These are phyloP conservation scores for Myxocyprinus asiaticus DNA, from an alignment of 2,113 vertebrate species.

Conservation along the genomic window DNA sequence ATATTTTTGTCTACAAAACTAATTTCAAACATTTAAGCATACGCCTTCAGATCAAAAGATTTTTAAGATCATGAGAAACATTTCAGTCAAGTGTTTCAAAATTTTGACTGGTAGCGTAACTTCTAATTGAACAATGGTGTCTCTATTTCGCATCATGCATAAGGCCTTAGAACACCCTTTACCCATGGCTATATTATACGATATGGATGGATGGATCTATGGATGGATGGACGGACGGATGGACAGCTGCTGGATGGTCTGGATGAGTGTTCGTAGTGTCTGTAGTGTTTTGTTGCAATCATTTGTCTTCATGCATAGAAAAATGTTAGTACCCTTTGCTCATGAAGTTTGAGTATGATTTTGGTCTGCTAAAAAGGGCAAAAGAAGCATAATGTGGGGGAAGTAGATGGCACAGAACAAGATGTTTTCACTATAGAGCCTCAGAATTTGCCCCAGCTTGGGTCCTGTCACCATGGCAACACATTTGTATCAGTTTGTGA, in stretches of 20 bases:
- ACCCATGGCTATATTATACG: background rate
- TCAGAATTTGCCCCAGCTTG: conserved; percentile 22
- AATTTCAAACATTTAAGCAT: too few relatives aligned
- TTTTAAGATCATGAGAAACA: too few relatives aligned
- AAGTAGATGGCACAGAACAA: conserved; percentile 20
- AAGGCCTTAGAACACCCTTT: too few relatives aligned
- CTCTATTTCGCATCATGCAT: too few relatives aligned
- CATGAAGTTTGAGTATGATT: conserved; percentile 17
- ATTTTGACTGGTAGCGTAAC: too few relatives aligned
- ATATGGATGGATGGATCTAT: background rate
- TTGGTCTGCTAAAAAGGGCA: conserved; percentile 34
- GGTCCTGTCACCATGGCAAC: conserved; percentile 45
- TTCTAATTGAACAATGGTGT: too few relatives aligned
- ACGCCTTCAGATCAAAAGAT: too few relatives aligned
- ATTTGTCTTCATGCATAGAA: conserved; percentile 11
- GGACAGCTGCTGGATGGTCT: background rate
- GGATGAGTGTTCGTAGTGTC: background rate
- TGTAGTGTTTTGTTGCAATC: background rate
- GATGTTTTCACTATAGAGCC: conserved; percentile 34
- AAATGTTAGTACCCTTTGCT: conserved; percentile 18
- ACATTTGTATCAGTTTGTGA: conserved; percentile 29
- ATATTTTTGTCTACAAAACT: too few relatives aligned
- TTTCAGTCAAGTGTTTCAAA: too few relatives aligned
- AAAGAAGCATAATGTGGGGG: conserved; percentile 13
- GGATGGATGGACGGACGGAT: background rate